These are phyloP conservation scores for Hemiscyllium ocellatum DNA, from an alignment of 2,113 vertebrate species.

Conservation along the genomic window DNA sequence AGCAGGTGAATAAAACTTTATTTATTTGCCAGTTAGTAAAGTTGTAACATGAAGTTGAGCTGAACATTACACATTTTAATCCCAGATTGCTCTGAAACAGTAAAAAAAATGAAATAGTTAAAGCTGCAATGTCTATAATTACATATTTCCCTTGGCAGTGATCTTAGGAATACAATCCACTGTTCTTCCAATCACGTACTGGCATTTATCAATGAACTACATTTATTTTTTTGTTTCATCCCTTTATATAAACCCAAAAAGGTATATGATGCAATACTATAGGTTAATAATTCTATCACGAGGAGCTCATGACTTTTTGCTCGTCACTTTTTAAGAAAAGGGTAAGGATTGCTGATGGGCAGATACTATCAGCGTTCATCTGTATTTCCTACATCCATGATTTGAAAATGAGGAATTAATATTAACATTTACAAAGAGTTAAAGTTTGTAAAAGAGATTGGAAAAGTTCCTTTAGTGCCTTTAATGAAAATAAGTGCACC, in stretches of 20 bases:
- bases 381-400: neutral
- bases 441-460: slow-evolving; percentile 6
- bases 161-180: neutral
- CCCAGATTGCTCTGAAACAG: neutral
- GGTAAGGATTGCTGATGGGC: too few relatives aligned
- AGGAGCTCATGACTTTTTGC: neutral
- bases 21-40: neutral
- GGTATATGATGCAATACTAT: neutral
- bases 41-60: neutral
- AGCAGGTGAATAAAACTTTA: neutral
- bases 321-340: neutral
- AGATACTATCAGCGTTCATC: neutral
- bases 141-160: neutral
- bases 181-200: neutral
- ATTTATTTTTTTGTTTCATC: neutral
- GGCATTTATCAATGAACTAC: neutral
- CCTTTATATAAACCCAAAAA: neutral
- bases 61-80: slow-evolving; percentile 2
- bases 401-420: neutral
- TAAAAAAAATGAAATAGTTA: neutral
- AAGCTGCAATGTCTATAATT: neutral
- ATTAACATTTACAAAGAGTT: neutral
- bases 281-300: neutral
- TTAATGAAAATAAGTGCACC: too few relatives aligned
- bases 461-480: neutral